Conservation (phyloP, 2,797 vertebrate species). For the Helicolenus hilgendorfi region DNA sequence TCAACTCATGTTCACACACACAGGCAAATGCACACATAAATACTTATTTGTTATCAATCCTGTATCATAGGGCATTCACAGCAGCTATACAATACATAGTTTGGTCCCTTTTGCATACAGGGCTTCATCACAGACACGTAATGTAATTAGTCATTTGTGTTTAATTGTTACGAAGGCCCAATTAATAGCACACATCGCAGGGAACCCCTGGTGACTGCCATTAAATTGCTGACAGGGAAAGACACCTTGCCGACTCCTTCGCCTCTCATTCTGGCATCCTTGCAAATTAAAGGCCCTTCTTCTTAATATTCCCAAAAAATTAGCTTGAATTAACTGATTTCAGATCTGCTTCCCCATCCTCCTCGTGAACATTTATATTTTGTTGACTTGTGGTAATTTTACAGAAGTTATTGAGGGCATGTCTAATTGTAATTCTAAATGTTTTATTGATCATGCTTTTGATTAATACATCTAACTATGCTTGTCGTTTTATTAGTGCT, state of each 20-base stretch:
- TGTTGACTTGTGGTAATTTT: not conserved
- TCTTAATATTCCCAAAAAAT: not conserved
- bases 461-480: not conserved
- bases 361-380: not conserved
- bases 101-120: not conserved
- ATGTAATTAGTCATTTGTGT: not conserved
- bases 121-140: not conserved
- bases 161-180: slow-evolving; percentile 11
- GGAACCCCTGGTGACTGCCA: slow-evolving; percentile 17
- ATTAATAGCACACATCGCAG: slow-evolving; percentile 18
- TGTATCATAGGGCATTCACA: not conserved
- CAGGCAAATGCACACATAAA: not conserved
- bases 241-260: slow-evolving; percentile 4
- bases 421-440: not conserved
- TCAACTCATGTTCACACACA: not conserved
- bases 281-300: not conserved
- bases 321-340: not conserved
- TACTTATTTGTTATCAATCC: not conserved
- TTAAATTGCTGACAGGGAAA: slow-evolving; percentile 32
- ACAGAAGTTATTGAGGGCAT: not conserved
- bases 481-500: not conserved
- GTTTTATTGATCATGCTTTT: not conserved
- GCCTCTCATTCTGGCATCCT: not conserved
- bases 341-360: not conserved
- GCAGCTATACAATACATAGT: not conserved